phyloP scores from a whole-genome alignment of 2,888 invertebrate species.

The Drosophila austrosaltans region DNA sequence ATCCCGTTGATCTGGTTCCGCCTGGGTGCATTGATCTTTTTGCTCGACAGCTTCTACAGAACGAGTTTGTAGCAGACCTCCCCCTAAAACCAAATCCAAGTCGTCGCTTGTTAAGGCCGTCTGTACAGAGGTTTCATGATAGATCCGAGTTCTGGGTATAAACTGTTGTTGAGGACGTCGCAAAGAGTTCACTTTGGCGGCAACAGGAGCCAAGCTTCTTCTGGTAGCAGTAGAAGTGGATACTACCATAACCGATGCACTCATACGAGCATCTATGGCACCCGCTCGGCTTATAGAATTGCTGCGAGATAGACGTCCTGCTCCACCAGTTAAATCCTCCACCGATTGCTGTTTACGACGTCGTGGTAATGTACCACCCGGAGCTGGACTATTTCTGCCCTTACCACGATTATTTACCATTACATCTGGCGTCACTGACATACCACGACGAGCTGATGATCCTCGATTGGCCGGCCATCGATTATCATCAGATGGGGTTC shows the following conservation, averaged over 20 bases:
- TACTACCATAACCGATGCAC: slow-evolving; percentile 80
- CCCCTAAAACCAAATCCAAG: slow-evolving; percentile 89
- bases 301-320: slow-evolving; percentile 82
- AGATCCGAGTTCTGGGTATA: slow-evolving; percentile 87
- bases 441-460: slow-evolving; percentile 71
- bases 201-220: slow-evolving; percentile 67
- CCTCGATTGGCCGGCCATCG: slow-evolving; percentile 86
- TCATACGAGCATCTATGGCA: slow-evolving; percentile 82
- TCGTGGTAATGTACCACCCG: slow-evolving; percentile 89
- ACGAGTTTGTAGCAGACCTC: slow-evolving; percentile 83
- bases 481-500: slow-evolving; percentile 88
- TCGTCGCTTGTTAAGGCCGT: slow-evolving; percentile 90
- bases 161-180: slow-evolving; percentile 74
- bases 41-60: slow-evolving; percentile 84
- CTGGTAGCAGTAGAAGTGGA: slow-evolving; percentile 68
- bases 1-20: slow-evolving; percentile 86
- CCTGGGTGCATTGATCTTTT: slow-evolving; percentile 86
- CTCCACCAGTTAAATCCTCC: slow-evolving; percentile 84
- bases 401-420: slow-evolving; percentile 72
- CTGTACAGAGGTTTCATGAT: slow-evolving; percentile 91
- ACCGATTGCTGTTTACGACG: slow-evolving; percentile 88
- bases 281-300: slow-evolving; percentile 84
- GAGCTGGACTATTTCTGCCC: slow-evolving; percentile 69
- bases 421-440: slow-evolving; percentile 79
- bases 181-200: slow-evolving; percentile 84